These are phyloP conservation scores for Oreochromis aureus DNA, from an alignment of 2,113 vertebrate species.

Conservation along the genomic window DNA sequence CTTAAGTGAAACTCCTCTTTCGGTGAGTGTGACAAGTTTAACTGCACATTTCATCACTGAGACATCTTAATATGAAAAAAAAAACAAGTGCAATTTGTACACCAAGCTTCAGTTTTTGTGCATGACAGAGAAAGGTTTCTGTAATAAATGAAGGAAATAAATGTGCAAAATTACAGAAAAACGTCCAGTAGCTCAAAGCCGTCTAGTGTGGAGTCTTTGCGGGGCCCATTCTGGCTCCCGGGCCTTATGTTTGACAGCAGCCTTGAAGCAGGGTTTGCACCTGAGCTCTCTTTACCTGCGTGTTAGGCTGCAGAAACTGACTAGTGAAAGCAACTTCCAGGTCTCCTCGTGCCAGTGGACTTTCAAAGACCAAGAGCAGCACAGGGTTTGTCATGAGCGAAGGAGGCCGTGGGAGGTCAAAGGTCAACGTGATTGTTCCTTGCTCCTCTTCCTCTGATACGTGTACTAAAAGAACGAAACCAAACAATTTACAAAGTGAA, in stretches of 20 bases:
- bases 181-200: background rate
- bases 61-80: background rate
- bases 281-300: conserved; percentile 51
- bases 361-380: conserved; percentile 52
- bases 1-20: background rate
- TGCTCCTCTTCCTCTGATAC: conserved; percentile 27
- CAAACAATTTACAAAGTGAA: background rate
- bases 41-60: background rate
- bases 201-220: background rate
- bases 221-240: background rate
- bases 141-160: background rate
- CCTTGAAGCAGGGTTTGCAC: background rate
- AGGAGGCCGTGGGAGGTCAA: conserved; percentile 43
- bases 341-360: background rate
- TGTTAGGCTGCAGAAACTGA: conserved; percentile 49
- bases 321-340: conserved; percentile 51
- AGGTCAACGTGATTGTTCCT: conserved; percentile 23
- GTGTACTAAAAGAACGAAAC: conserved; percentile 31
- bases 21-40: background rate
- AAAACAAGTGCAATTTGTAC: background rate
- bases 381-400: conserved; percentile 14
- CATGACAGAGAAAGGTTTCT: background rate
- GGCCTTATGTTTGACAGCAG: background rate
- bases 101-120: background rate
- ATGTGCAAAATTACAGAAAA: background rate